Conservation (phyloP, 2,113 vertebrate genomes). For the Lota lota region DNA sequence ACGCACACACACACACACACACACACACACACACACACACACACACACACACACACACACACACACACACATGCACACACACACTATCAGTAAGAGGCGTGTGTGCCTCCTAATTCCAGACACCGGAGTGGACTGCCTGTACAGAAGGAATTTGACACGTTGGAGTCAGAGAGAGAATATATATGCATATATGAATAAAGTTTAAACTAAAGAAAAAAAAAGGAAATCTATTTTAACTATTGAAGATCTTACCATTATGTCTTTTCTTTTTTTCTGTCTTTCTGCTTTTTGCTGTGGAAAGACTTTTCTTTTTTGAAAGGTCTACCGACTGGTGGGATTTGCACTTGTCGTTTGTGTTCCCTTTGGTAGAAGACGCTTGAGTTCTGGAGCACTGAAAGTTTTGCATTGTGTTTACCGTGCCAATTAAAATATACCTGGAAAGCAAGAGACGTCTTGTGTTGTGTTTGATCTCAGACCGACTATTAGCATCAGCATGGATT, state of each 20-base stretch:
- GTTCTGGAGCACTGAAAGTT: constrained; percentile 77
- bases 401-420: constrained; percentile 81
- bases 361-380: constrained; percentile 71
- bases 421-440: constrained; percentile 77
- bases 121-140: constrained; percentile 53
- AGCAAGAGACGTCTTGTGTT: constrained; percentile 15
- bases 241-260: constrained; percentile 61
- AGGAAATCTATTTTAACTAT: constrained; percentile 76
- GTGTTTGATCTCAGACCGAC: constrained; percentile 10
- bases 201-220: constrained; percentile 59
- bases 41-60: constrained; percentile 3
- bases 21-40: background rate
- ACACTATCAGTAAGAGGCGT: background rate
- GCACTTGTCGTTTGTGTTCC: constrained; percentile 70
- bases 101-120: constrained; percentile 17
- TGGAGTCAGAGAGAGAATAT: constrained; percentile 67
- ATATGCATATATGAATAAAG: constrained; percentile 76
- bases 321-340: constrained; percentile 75
- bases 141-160: constrained; percentile 53
- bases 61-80: no score
- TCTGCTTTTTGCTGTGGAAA: constrained; percentile 68
- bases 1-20: background rate
- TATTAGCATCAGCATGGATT: no score
- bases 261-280: constrained; percentile 43
- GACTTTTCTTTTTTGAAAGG: constrained; percentile 48